Base-by-base conservation (phyloP, 2,113 vertebrate genomes). In the Anarrhichthys ocellatus region DNA sequence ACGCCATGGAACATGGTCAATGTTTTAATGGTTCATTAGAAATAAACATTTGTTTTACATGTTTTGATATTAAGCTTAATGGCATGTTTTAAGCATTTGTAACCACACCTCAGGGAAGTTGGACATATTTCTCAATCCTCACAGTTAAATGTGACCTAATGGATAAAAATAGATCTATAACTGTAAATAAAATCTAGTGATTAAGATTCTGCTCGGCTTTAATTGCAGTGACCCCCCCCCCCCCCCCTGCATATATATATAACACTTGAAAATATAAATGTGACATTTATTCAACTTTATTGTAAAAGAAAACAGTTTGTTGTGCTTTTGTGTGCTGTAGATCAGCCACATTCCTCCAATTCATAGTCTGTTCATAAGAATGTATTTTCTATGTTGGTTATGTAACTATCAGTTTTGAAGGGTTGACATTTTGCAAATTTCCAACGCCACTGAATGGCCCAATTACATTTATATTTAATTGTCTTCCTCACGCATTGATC, bases 51-150 rank as follows among this genome's bases (percentile, higher is more conserved):
- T 20, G 0, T 68, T 34, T 73, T n/a, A 9, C 5, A 58, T 54
- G 36, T 61, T 67, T 69, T 71, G 0, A 38, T 65, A 34, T 29
- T 64, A 8, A 42, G 24, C 0, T 20, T 22, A 9, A 40, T 71
- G n/a, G 65, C 3, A 50, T 6, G 29, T 67, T 70, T 76, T 1
- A 54, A 34, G 4, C n/a, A 40, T 61, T 1, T 72, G 20, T 56
- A 76, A 61, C 50, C 42, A 80, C 50, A 68, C 34, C 29, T 82
- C 3, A 44, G 29, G 11, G 22, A 42, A 72, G 59, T 44, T 2
- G 4, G 29, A 15, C 48, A 40, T 17, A 34, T 24, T 36, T 64
- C 40, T 52, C 17, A 56, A 29, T n/a, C 27, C 27, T 18, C n/a
- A 38, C 1, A 17, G 5, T 71, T 34, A 14, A 42, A 71, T 78